These are phyloP conservation scores for Erebia aethiops DNA, from an alignment of 2,888 invertebrate species.

Conservation along the genomic window DNA sequence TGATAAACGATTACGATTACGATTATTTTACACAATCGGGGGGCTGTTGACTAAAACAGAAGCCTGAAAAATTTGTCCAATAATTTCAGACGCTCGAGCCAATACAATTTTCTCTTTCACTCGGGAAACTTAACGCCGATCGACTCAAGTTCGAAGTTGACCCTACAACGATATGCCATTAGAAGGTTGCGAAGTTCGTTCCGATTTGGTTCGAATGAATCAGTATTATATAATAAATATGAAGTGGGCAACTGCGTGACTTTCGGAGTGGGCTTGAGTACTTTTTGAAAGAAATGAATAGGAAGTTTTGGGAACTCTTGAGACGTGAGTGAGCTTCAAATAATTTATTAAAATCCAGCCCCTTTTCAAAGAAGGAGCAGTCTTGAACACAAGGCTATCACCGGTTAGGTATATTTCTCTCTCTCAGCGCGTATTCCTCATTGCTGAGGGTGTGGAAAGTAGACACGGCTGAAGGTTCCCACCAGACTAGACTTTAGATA, in stretches of 20 bases:
- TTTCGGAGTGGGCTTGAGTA: slow-evolving; percentile 2
- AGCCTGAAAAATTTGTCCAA: not conserved
- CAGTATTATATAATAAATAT: slow-evolving; percentile 11
- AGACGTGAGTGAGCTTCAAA: not conserved
- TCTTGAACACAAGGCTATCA: not conserved
- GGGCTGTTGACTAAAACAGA: too few species aligned
- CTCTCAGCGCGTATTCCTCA: too few species aligned
- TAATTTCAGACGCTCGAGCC: not conserved
- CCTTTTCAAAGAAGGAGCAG: not conserved
- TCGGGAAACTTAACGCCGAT: not conserved
- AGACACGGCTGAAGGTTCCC: too few species aligned
- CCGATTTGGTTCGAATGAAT: not conserved
- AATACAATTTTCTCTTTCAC: slow-evolving; percentile 1
- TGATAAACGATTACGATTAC: too few species aligned
- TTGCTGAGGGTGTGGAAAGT: too few species aligned
- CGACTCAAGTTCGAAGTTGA: slow-evolving; percentile 7
- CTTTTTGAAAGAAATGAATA: not conserved
- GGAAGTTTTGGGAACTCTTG: not conserved
- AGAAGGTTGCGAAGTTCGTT: slow-evolving; percentile 9
- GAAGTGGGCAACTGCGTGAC: slow-evolving; percentile 13
- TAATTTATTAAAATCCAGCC: not conserved
- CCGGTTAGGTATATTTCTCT: too few species aligned
- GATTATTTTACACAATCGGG: too few species aligned
- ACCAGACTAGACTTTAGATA: too few species aligned
- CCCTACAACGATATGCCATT: slow-evolving; percentile 18